phyloP scores from a whole-genome alignment of 2,888 invertebrate species.

The Chrysolina haemoptera region DNA sequence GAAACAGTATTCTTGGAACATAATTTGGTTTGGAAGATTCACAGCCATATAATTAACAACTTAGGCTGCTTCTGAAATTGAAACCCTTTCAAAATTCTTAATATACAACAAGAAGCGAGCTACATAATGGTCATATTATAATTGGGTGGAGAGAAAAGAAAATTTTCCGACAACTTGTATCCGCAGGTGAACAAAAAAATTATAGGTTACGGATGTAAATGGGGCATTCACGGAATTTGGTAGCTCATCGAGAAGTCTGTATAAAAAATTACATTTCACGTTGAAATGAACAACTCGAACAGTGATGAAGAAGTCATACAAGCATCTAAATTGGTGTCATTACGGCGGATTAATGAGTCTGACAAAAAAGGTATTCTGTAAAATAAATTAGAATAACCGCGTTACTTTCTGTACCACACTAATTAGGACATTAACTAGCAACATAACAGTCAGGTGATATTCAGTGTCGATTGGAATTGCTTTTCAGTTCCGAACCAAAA shows the following conservation, averaged over 20 bases:
- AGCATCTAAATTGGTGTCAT: constrained; percentile 12
- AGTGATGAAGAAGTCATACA: constrained; percentile 8
- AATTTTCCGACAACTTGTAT: background rate
- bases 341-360: background rate
- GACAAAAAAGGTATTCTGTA: background rate
- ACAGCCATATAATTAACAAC: no score
- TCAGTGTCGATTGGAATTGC: no score
- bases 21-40: no score
- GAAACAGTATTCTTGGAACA: no score
- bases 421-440: no score
- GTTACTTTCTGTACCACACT: no score
- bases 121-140: background rate
- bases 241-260: background rate
- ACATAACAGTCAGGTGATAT: no score
- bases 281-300: background rate
- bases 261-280: background rate
- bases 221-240: background rate
- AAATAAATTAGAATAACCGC: no score
- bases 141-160: background rate
- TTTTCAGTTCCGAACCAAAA: no score
- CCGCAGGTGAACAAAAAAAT: constrained; percentile 13
- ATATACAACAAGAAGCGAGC: background rate
- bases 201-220: constrained; percentile 7
- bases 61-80: background rate
- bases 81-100: background rate